A percentile compares a stretch with the other conserved stretches of the same genome.
Conservation (phyloP, 2,888 invertebrate species). For the Microplitis deprimator region DNA sequence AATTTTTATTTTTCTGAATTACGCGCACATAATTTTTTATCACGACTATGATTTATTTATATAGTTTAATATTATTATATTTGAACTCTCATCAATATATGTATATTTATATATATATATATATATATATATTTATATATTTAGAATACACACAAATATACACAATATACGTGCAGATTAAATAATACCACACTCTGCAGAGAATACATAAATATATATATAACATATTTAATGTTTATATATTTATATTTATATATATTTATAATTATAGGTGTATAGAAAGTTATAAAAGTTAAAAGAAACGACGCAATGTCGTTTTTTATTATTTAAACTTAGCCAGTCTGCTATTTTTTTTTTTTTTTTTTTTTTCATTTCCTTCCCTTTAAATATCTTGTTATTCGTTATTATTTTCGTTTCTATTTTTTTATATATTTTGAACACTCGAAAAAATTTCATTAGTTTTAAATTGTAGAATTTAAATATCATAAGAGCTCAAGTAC, state of each 20-base stretch:
- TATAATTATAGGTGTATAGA: constrained; percentile 57
- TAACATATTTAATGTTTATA: constrained; percentile 36
- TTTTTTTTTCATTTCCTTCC: constrained; percentile 14
- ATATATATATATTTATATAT: background rate
- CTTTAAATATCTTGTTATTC: constrained; percentile 8
- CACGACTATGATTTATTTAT: constrained; percentile 8
- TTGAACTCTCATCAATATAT: constrained; percentile 12
- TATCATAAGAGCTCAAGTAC: background rate
- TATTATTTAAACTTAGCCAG: constrained; percentile 19
- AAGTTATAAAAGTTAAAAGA: constrained; percentile 64
- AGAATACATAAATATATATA: constrained; percentile 9
- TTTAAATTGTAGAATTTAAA: constrained; percentile 9
- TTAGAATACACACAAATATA: constrained; percentile 15
- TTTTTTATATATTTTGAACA: constrained; percentile 23
- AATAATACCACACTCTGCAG: background rate
- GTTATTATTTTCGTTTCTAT: background rate
- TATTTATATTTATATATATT: constrained; percentile 34
- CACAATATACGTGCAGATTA: background rate
- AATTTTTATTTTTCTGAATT: background rate
- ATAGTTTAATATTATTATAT: background rate
- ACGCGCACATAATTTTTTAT: background rate
- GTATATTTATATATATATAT: background rate
- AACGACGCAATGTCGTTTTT: constrained; percentile 50
- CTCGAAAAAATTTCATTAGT: constrained; percentile 8
- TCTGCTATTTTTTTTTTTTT: constrained; percentile 20